Evolutionary conservation across 1,140 invertebrate genomes (phyloP).

Genomic region (Drosophila pachea): DNA sequence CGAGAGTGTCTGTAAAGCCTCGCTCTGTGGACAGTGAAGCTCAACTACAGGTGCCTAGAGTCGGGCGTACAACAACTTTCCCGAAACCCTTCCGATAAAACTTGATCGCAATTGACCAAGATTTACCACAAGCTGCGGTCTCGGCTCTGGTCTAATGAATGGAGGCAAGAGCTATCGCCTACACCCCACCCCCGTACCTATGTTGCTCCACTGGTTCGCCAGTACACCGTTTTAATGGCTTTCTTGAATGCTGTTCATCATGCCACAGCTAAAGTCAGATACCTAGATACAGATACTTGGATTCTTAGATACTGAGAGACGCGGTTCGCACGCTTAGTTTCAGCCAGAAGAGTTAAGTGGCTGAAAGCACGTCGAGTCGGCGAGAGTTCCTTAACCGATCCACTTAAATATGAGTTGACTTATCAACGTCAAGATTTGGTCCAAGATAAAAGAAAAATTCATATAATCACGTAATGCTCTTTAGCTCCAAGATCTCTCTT

Average conservation of each 20-base stretch:
- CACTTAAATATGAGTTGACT: conserved; percentile 3
- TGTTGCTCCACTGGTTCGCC: not conserved
- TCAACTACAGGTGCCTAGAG: not conserved
- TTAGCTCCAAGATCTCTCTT: not conserved
- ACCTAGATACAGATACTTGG: not conserved
- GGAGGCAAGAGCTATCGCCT: no score
- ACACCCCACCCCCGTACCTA: not conserved
- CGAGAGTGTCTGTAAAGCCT: not conserved
- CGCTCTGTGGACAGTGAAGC: no score
- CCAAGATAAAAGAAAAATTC: not conserved
- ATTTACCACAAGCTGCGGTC: not conserved
- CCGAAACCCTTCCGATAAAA: not conserved
- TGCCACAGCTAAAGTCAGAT: conserved; percentile 2
- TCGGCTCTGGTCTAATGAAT: not conserved
- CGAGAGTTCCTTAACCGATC: not conserved
- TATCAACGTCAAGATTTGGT: not conserved
- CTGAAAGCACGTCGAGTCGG: conserved; percentile 8
- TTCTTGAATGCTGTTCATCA: conserved; percentile 9
- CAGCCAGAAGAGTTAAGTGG: conserved; percentile 16
- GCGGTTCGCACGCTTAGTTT: conserved; percentile 27
- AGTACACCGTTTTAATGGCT: conserved; percentile 25
- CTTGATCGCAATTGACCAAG: not conserved
- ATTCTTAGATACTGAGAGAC: not conserved
- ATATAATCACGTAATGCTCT: not conserved
- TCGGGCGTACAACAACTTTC: not conserved